Percentiles rank a stretch among this genome's conserved stretches.
phyloP scores from a whole-genome alignment of 2,113 vertebrate species.

The Myrmophylax atrothorax region DNA sequence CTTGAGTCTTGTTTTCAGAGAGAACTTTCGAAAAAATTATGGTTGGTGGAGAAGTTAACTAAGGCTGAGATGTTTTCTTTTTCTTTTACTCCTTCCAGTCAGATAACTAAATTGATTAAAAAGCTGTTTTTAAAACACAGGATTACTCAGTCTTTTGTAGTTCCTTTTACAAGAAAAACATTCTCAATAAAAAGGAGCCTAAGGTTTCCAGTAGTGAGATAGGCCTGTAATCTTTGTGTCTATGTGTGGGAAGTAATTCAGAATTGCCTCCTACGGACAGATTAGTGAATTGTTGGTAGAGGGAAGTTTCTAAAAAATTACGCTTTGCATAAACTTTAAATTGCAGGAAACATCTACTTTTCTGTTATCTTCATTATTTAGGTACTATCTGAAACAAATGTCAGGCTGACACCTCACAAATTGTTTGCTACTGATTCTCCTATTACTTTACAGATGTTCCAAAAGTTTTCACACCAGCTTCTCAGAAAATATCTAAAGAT shows the following conservation, averaged over 20 bases:
- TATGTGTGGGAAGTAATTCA: constrained; percentile 6
- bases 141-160: constrained; percentile 62
- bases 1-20: background rate
- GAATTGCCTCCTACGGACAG: constrained; percentile 48
- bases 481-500: background rate
- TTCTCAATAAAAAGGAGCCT: constrained; percentile 6
- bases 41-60: constrained; percentile 32
- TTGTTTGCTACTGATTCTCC: background rate
- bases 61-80: constrained; percentile 43
- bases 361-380: background rate
- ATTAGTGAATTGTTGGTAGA: constrained; percentile 39
- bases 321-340: constrained; percentile 29
- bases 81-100: constrained; percentile 57
- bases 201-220: background rate
- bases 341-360: background rate
- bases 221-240: constrained; percentile 45
- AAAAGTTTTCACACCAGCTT: background rate
- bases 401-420: background rate
- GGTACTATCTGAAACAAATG: background rate
- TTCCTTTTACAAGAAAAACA: constrained; percentile 37
- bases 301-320: constrained; percentile 18
- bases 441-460: background rate
- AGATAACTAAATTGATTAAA: constrained; percentile 50
- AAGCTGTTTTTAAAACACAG: constrained; percentile 67
- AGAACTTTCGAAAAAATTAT: constrained; percentile 18